phyloP scores from a whole-genome alignment of 2,888 invertebrate genomes.

The Choreutis nemorana region DNA sequence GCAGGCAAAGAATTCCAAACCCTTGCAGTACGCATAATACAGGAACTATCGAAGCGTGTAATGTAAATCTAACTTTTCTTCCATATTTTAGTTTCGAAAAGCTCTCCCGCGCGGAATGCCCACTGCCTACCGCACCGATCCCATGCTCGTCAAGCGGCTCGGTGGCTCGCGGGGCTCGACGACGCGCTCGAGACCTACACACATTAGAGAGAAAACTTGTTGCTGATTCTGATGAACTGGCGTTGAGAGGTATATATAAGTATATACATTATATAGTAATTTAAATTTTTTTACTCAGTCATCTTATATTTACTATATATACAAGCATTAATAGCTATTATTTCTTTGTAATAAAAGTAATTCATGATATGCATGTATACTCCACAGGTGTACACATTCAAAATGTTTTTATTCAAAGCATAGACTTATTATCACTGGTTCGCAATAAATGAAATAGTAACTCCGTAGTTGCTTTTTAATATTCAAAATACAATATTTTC shows the following conservation, averaged over 20 bases:
- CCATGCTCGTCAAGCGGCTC: constrained; percentile 28
- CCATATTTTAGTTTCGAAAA: constrained; percentile 63
- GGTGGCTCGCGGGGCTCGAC: constrained; percentile 31
- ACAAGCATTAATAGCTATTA: neutral
- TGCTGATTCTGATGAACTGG: constrained; percentile 38
- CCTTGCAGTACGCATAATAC: too few relatives aligned
- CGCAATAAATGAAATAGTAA: too few relatives aligned
- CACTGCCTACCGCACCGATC: constrained; percentile 53
- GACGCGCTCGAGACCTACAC: constrained; percentile 34
- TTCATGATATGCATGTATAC: neutral
- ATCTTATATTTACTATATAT: too few relatives aligned
- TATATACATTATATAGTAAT: too few relatives aligned
- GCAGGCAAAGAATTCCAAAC: too few relatives aligned
- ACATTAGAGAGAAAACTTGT: constrained; percentile 58
- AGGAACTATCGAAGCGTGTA: too few relatives aligned
- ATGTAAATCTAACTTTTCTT: neutral
- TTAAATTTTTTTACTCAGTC: too few relatives aligned
- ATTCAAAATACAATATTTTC: too few relatives aligned
- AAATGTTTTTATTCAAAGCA: too few relatives aligned
- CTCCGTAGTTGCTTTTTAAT: too few relatives aligned
- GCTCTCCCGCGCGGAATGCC: constrained; percentile 70
- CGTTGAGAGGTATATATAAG: constrained; percentile 57
- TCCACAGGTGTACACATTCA: neutral
- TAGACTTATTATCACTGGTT: too few relatives aligned
- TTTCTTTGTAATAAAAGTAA: neutral